Base-by-base conservation (phyloP, 92 coral and sea anemone genomes). In the Nematostella vectensis region DNA sequence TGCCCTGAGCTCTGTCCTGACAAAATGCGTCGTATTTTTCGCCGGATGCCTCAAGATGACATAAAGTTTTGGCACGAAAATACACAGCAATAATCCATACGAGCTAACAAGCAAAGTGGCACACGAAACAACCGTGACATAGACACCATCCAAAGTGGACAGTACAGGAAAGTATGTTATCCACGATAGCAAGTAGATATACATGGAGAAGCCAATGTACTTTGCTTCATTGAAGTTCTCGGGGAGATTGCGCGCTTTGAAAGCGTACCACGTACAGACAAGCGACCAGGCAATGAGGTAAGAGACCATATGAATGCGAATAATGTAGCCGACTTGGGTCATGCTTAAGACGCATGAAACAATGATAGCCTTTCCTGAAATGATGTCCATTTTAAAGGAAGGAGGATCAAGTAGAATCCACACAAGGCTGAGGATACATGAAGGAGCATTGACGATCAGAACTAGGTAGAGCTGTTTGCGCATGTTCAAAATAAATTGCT, bases 141-240 rank as follows among this genome's bases (percentile, higher is more conserved):
- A 79, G 72, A 72, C 72, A 10, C 87, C 87, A 17, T 56, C 76
- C 13, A 79, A 27, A 26, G 87, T 72, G 13, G 62, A 59, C 25
- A 62, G 80, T 0, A 79, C 77, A 4, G 87, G 87, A 18, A 65
- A 67, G 54, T 72, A 79, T 11, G 87, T 58, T 13, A 73, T 58
- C 87, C 87, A 79, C 0, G 87, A 79, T 11, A 79, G 76, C 0
- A 79, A 67, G 31, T 67, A 63, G 1, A 74, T 72, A 28, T 79
- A 68, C 87, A 79, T 79, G 2, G 87, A 65, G 27, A 73, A 72
- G 9, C 80, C 87, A 23, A 79, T 79, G 59, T 54, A 73, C 20
- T 76, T 76, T 0, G 87, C 87, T 31, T 79, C 87, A 59, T 67
- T 72, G 51, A 79, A 79, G 63, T 73, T 79, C 21, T 79, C 87